Evolutionary conservation across 2,113 vertebrate genomes (phyloP).

Genomic region (Castor canadensis): DNA sequence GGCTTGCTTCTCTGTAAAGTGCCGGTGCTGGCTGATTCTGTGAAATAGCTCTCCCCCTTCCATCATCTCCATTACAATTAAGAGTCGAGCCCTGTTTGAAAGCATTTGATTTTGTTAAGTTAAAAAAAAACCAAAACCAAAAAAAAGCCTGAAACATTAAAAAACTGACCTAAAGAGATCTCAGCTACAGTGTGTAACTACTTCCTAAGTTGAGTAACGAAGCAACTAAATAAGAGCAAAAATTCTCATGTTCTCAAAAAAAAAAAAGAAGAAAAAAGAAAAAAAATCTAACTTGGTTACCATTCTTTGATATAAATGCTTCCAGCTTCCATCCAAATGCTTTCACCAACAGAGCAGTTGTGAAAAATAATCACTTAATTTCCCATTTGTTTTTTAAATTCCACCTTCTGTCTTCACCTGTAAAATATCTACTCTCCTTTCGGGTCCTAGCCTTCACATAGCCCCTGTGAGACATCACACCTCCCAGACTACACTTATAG

Average conservation of each 20-base stretch:
- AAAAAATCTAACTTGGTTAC: not conserved
- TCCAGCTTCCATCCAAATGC: constrained; percentile 70
- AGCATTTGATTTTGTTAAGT: constrained; percentile 87
- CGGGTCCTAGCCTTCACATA: not conserved
- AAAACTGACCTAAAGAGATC: constrained; percentile 74
- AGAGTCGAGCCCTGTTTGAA: constrained; percentile 95
- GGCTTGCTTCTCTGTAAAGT: constrained; percentile 99
- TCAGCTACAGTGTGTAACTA: constrained; percentile 38
- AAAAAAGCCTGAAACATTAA: constrained; percentile 65
- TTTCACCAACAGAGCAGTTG: constrained; percentile 69
- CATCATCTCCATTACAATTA: constrained; percentile 99
- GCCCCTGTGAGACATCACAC: not conserved
- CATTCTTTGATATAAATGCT: constrained; percentile 43
- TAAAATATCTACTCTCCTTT: constrained; percentile 1
- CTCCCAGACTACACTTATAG: not conserved
- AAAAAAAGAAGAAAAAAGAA: not conserved
- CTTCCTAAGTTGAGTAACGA: not conserved
- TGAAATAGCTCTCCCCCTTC: constrained; percentile 99
- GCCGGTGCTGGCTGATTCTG: constrained; percentile 99
- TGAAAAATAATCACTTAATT: constrained; percentile 2
- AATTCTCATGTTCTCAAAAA: not conserved
- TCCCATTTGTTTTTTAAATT: constrained; percentile 14
- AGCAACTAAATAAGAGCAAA: constrained; percentile 43
- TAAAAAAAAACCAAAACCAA: constrained; percentile 63
- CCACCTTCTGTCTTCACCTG: not conserved